Conservation (phyloP, 1,140 invertebrate genomes). For the Lepidostoma basale region DNA sequence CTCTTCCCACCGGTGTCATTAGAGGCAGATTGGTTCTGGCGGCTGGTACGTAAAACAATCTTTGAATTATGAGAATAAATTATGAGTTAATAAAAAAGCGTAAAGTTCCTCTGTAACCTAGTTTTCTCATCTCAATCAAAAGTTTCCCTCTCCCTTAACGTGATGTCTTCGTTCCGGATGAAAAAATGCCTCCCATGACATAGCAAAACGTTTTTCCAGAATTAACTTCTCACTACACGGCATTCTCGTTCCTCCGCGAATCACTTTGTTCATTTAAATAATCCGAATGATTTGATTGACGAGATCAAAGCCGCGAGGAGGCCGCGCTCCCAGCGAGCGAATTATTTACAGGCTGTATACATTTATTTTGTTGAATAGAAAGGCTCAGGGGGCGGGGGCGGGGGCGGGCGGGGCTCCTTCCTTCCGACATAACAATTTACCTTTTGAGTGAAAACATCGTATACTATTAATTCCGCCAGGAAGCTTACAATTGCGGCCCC, state of each 20-base stretch:
- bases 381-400: not conserved
- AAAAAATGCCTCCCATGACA: constrained; percentile 6
- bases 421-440: constrained; percentile 47
- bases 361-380: constrained; percentile 38
- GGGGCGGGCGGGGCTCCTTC: constrained; percentile 18
- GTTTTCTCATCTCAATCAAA: too few species aligned
- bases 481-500: constrained; percentile 46
- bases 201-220: not conserved
- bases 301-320: constrained; percentile 41
- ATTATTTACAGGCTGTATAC: constrained; percentile 40
- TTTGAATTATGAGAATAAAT: too few species aligned
- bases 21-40: too few species aligned
- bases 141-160: too few species aligned
- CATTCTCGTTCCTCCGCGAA: not conserved
- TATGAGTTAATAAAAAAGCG: too few species aligned
- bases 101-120: too few species aligned
- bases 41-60: too few species aligned
- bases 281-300: constrained; percentile 30
- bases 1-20: too few species aligned
- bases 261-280: constrained; percentile 25
- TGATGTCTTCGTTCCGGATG: too few species aligned
- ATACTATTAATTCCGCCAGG: constrained; percentile 47
- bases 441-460: constrained; percentile 47
- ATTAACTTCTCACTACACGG: constrained; percentile 18
- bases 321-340: constrained; percentile 39